phyloP scores from a whole-genome alignment of 2,113 vertebrate species.

The Bubalus kerabau region DNA sequence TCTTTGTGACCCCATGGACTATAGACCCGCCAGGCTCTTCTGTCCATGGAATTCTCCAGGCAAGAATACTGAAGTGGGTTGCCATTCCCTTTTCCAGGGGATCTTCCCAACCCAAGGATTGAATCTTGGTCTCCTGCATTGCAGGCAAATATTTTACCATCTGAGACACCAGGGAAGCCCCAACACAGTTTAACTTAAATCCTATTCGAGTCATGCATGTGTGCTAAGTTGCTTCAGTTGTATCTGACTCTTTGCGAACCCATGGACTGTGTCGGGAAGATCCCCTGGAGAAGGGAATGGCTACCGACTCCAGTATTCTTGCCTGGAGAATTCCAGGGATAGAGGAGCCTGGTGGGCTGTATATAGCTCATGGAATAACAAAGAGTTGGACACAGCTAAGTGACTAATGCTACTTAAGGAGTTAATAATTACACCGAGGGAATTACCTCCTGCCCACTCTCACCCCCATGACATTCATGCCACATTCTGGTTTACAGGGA shows the following conservation, averaged over 20 bases:
- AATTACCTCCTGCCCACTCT: not conserved
- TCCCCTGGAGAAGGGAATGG: not conserved
- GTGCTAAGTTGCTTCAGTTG: not conserved
- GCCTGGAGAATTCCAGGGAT: not conserved
- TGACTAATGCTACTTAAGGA: not conserved
- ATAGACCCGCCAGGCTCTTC: not conserved
- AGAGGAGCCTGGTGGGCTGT: not conserved
- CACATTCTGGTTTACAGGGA: not conserved
- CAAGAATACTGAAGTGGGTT: not conserved
- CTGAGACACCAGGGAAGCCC: not conserved
- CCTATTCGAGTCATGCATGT: not conserved
- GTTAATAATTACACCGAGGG: not conserved
- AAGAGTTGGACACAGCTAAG: not conserved
- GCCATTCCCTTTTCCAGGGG: not conserved
- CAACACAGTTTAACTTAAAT: not conserved
- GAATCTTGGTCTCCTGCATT: not conserved
- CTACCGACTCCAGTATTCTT: not conserved
- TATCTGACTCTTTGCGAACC: not conserved
- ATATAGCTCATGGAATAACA: not conserved
- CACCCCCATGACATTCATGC: not conserved
- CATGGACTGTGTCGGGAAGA: not conserved
- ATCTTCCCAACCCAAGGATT: not conserved
- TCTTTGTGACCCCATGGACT: not conserved
- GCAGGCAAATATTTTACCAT: not conserved
- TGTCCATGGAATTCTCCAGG: not conserved